A percentile compares a stretch with the other conserved stretches of the same genome.
phyloP scores from a whole-genome alignment of 2,888 invertebrate genomes.

The Mythimna vitellina region DNA sequence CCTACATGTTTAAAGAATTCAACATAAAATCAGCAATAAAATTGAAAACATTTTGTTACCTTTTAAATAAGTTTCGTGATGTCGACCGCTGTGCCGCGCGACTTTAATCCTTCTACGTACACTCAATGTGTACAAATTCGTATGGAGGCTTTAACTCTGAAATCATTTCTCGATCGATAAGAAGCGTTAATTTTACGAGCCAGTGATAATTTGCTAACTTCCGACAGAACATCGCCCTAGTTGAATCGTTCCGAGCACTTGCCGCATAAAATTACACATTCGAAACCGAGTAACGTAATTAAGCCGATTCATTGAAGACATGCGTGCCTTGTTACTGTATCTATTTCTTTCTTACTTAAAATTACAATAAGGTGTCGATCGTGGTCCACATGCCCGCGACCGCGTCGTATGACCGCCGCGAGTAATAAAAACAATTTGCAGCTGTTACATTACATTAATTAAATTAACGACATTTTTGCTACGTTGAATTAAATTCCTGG shows the following conservation, averaged over 20 bases:
- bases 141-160: slow-evolving; percentile 71
- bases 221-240: slow-evolving; percentile 89
- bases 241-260: slow-evolving; percentile 87
- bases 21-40: slow-evolving; percentile 91
- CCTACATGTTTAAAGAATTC: slow-evolving; percentile 88
- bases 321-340: slow-evolving; percentile 52
- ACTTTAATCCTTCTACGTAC: slow-evolving; percentile 80
- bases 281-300: slow-evolving; percentile 78
- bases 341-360: slow-evolving; percentile 59
- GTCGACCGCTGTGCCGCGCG: slow-evolving; percentile 71
- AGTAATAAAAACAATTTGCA: slow-evolving; percentile 61
- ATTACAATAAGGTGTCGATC: slow-evolving; percentile 61
- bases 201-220: slow-evolving; percentile 91
- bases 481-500: slow-evolving; percentile 59
- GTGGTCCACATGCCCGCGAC: slow-evolving; percentile 39
- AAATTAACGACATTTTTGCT: slow-evolving; percentile 62
- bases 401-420: slow-evolving; percentile 42
- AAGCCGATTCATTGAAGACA: slow-evolving; percentile 65
- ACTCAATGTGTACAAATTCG: slow-evolving; percentile 79
- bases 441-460: slow-evolving; percentile 64
- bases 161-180: slow-evolving; percentile 90
- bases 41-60: slow-evolving; percentile 90
- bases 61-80: slow-evolving; percentile 88
- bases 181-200: slow-evolving; percentile 90
- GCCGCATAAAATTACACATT: slow-evolving; percentile 85